A percentile compares a stretch with the other conserved stretches of the same genome.
Conservation (phyloP, 1,140 invertebrate species). For the Ostrea edulis region DNA sequence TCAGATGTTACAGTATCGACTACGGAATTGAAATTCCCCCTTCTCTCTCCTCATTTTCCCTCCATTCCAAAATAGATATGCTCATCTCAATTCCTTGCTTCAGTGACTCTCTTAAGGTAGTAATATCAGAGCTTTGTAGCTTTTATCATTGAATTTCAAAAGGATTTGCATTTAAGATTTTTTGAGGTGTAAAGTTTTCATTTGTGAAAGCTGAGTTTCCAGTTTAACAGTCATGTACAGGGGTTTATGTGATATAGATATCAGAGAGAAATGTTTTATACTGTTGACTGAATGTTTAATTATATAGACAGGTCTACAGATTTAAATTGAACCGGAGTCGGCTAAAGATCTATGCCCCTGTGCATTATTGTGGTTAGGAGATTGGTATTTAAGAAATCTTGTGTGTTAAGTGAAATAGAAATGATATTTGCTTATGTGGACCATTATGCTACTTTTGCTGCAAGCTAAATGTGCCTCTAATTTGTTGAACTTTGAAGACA, state of each 20-base stretch:
- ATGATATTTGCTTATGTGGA: neutral
- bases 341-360: neutral
- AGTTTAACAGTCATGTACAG: constrained; percentile 24
- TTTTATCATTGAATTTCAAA: constrained; percentile 27
- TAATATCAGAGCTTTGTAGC: constrained; percentile 26
- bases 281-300: constrained; percentile 12
- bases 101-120: constrained; percentile 4
- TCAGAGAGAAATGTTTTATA: constrained; percentile 17
- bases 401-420: neutral
- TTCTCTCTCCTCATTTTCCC: neutral
- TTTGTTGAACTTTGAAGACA: constrained; percentile 11
- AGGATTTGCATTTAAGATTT: constrained; percentile 26
- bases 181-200: constrained; percentile 31
- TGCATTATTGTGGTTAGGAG: neutral
- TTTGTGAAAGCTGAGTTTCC: constrained; percentile 31
- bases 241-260: constrained; percentile 26
- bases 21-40: neutral
- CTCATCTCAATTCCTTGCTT: constrained; percentile 9
- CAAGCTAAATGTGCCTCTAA: neutral
- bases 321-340: constrained; percentile 2
- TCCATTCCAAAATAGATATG: constrained; percentile 13
- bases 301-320: constrained; percentile 18
- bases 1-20: no score
- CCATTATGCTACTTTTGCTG: neutral
- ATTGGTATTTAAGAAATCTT: constrained; percentile 5